These are phyloP conservation scores for Dipodomys stephensi DNA, from an alignment of 2,113 vertebrate species.

Conservation along the genomic window DNA sequence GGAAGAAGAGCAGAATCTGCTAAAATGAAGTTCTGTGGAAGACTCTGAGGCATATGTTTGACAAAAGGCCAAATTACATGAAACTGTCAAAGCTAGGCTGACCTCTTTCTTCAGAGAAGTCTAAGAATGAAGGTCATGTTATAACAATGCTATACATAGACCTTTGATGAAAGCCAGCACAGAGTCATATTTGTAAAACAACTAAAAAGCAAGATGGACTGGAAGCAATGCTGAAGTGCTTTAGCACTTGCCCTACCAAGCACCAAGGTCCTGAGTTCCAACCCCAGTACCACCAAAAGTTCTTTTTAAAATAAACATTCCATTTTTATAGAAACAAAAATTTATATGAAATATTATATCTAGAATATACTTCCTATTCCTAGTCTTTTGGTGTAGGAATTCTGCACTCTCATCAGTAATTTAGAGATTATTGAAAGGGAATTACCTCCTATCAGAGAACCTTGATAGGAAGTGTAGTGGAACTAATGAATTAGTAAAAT, in stretches of 20 bases:
- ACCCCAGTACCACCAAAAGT: too few species aligned
- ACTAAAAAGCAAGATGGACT: too few species aligned
- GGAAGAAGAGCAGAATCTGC: neutral
- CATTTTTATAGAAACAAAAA: neutral
- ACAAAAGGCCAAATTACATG: neutral
- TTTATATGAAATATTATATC: neutral
- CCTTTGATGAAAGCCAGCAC: neutral
- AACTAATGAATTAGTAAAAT: neutral
- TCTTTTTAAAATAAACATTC: neutral
- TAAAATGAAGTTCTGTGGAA: conserved; percentile 27
- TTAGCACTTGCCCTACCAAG: too few species aligned
- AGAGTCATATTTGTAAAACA: too few species aligned
- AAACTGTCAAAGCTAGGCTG: neutral
- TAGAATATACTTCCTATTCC: conserved; percentile 27
- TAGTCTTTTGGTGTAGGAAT: neutral
- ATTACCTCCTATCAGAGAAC: neutral
- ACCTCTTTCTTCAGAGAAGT: neutral
- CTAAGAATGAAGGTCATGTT: neutral
- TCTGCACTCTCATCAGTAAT: conserved; percentile 1
- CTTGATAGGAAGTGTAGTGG: neutral
- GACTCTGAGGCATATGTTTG: neutral
- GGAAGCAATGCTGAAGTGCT: too few species aligned
- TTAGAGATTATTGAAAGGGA: neutral
- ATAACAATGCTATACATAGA: conserved; percentile 1
- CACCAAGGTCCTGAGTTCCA: too few species aligned